A percentile compares a stretch with the other conserved stretches of the same genome.
phyloP scores from a whole-genome alignment of 1,140 invertebrate genomes.

The Meloidogyne exigua region DNA sequence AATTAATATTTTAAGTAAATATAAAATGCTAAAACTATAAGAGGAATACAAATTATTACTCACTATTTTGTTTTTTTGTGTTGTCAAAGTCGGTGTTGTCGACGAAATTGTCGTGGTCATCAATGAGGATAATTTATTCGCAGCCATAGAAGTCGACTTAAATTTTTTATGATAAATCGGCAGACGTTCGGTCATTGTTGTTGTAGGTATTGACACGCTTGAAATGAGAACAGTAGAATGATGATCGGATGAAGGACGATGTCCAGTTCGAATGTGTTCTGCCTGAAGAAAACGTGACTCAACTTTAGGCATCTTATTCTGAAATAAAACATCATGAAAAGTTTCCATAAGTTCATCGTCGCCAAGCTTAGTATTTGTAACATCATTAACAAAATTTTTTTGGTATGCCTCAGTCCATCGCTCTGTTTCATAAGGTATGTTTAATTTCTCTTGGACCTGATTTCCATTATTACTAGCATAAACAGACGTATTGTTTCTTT shows the following conservation, averaged over 20 bases:
- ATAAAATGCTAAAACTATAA: neutral
- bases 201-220: neutral
- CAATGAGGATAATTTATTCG: neutral
- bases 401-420: constrained; percentile 1
- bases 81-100: neutral
- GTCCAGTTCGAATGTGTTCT: neutral
- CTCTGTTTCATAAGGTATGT: neutral
- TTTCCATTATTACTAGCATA: neutral
- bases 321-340: constrained; percentile 5
- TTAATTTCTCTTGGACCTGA: neutral
- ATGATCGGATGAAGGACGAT: neutral
- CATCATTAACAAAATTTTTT: neutral
- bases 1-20: neutral
- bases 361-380: neutral
- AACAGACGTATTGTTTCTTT: neutral
- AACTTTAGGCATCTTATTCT: neutral
- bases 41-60: neutral
- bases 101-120: neutral
- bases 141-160: neutral
- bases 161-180: neutral
- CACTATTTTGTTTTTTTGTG: neutral
- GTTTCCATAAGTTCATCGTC: neutral
- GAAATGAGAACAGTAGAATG: neutral
- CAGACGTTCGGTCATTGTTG: neutral
- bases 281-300: neutral